These are phyloP conservation scores for Amphipyra berbera DNA, from an alignment of 2,888 invertebrate species.

Conservation along the genomic window DNA sequence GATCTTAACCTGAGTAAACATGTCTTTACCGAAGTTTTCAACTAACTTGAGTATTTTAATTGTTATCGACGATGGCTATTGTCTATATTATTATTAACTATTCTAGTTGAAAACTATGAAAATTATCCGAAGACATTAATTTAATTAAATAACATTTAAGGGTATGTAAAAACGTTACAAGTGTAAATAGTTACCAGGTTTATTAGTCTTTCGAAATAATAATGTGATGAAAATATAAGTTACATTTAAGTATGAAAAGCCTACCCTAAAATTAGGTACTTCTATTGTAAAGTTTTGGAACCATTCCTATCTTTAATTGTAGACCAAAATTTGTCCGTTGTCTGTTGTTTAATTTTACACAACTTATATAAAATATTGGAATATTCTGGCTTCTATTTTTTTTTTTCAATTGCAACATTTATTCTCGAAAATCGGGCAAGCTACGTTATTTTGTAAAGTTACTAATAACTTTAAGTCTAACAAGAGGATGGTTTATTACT, in stretches of 20 bases:
- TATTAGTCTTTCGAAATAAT: constrained; percentile 47
- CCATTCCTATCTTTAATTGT: constrained; percentile 1
- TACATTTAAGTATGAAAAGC: constrained; percentile 16
- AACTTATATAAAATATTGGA: constrained; percentile 1
- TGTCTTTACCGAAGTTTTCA: not conserved
- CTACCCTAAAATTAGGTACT: constrained; percentile 27
- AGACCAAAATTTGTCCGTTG: not conserved
- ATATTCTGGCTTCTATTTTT: not conserved
- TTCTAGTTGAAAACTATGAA: constrained; percentile 41
- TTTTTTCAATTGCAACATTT: constrained; percentile 13
- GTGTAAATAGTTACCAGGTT: constrained; percentile 55
- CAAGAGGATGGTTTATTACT: constrained; percentile 36
- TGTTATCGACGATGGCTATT: constrained; percentile 4
- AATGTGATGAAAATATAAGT: constrained; percentile 55
- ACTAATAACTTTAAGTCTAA: constrained; percentile 35
- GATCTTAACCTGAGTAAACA: not conserved
- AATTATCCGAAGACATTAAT: constrained; percentile 42
- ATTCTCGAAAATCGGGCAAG: constrained; percentile 4
- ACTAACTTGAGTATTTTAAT: constrained; percentile 12
- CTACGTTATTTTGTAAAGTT: constrained; percentile 43
- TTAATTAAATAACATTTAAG: constrained; percentile 32
- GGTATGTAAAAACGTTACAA: constrained; percentile 57
- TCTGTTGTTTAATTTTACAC: not conserved
- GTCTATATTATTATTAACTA: constrained; percentile 22
- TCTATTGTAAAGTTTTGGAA: not conserved